Evolutionary conservation across 92 coral and sea anemone species (phyloP).

Genomic region (Zoanthus gigantus): DNA sequence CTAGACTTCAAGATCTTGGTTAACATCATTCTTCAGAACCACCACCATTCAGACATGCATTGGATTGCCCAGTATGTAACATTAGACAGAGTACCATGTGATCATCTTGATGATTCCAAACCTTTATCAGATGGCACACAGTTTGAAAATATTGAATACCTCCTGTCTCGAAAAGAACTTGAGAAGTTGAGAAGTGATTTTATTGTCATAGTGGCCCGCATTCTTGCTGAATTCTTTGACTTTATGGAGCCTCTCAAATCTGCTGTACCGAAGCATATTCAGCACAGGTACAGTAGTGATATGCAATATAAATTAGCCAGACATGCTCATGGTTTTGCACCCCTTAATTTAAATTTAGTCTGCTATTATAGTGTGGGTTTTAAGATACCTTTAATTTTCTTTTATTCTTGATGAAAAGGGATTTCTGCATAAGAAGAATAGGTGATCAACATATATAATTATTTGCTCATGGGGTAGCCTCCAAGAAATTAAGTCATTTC

Average conservation of each 20-base stretch:
- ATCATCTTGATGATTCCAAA: slow-evolving; percentile 43
- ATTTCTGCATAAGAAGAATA: too few species aligned
- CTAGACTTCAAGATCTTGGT: slow-evolving; percentile 57
- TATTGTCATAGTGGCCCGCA: slow-evolving; percentile 62
- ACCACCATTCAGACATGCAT: slow-evolving; percentile 58
- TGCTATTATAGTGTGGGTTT: too few species aligned
- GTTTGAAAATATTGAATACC: slow-evolving; percentile 57
- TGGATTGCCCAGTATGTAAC: slow-evolving; percentile 67
- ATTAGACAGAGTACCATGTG: slow-evolving; percentile 57
- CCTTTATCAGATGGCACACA: background rate
- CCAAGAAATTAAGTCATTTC: too few species aligned
- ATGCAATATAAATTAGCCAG: background rate
- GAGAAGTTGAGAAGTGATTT: slow-evolving; percentile 50
- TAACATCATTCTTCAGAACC: slow-evolving; percentile 40
- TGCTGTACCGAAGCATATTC: slow-evolving; percentile 45
- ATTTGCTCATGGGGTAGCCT: too few species aligned
- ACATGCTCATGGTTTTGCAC: background rate
- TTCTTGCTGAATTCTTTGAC: slow-evolving; percentile 61
- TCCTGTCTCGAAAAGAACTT: slow-evolving; percentile 39
- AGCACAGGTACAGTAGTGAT: slow-evolving; percentile 9
- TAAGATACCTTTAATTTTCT: too few species aligned
- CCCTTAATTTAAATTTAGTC: too few species aligned
- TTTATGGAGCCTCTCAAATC: slow-evolving; percentile 39
- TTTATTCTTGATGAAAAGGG: too few species aligned
- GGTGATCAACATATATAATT: too few species aligned